Evolutionary conservation across 2,113 vertebrate species (phyloP).

Genomic region (Lontra canadensis): DNA sequence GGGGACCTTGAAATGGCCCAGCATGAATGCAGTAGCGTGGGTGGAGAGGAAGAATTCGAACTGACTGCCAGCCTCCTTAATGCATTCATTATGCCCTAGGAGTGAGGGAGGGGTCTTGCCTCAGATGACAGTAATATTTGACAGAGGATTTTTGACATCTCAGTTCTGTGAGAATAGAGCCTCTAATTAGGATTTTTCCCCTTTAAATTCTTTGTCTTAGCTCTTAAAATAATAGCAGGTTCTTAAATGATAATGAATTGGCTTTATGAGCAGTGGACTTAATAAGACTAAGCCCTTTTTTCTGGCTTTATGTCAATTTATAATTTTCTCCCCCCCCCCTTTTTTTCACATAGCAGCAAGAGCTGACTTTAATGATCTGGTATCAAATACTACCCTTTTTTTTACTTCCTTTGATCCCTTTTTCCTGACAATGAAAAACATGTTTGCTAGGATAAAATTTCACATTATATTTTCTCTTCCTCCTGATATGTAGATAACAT

Average conservation of each 20-base stretch:
- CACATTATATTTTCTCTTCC: neutral
- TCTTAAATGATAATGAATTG: slow-evolving; percentile 15
- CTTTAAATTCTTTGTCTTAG: neutral
- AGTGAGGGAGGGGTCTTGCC: neutral
- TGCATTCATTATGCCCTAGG: neutral
- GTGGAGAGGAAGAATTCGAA: slow-evolving; percentile 17
- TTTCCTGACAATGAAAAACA: slow-evolving; percentile 15
- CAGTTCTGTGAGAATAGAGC: neutral
- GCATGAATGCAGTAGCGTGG: neutral
- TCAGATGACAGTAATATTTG: neutral
- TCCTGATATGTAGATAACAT: neutral
- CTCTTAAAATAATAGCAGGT: neutral
- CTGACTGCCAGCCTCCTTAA: neutral
- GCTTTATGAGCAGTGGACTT: neutral
- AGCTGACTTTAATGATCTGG: neutral
- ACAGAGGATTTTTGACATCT: slow-evolving; percentile 6
- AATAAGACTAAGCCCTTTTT: neutral
- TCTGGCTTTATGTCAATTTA: neutral
- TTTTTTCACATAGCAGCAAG: neutral
- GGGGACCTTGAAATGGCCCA: neutral
- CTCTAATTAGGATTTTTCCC: neutral
- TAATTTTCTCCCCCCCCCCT: neutral
- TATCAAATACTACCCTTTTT: neutral
- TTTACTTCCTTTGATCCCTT: neutral
- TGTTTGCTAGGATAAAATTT: neutral